Percentiles rank a stretch among this genome's conserved stretches.
These are phyloP conservation scores for Protobothrops flavoviridis DNA, from an alignment of 2,113 vertebrate species.

Conservation along the genomic window DNA sequence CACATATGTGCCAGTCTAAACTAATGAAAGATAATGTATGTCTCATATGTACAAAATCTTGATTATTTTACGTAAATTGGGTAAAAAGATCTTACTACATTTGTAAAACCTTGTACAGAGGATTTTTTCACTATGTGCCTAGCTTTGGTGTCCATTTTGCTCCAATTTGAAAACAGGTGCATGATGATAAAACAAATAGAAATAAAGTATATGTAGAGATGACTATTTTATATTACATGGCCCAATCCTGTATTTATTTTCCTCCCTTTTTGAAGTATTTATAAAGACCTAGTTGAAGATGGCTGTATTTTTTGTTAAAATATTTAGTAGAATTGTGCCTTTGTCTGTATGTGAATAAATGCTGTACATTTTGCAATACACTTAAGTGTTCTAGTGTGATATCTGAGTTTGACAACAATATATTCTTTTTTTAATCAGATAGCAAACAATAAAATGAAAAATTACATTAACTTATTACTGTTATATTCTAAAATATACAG, in stretches of 20 bases:
- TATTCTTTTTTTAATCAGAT: background rate
- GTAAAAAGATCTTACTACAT: constrained; percentile 66
- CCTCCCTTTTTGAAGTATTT: constrained; percentile 81
- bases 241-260: constrained; percentile 84
- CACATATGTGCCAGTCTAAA: constrained; percentile 49
- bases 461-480: background rate
- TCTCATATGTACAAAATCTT: constrained; percentile 66
- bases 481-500: background rate
- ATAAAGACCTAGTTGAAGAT: constrained; percentile 83
- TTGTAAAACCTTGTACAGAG: constrained; percentile 78
- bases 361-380: constrained; percentile 84
- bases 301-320: constrained; percentile 84
- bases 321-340: constrained; percentile 85
- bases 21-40: constrained; percentile 68
- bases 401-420: background rate
- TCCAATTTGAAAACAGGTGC: constrained; percentile 76
- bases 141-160: constrained; percentile 81
- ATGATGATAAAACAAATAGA: constrained; percentile 73
- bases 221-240: constrained; percentile 84
- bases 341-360: constrained; percentile 86
- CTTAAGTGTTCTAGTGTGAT: constrained; percentile 38
- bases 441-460: background rate
- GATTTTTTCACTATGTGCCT: constrained; percentile 83
- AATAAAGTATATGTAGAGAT: constrained; percentile 80
- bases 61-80: constrained; percentile 38